Base-by-base conservation (phyloP, 2,797 vertebrate species). In the Sandelia bainsii region DNA sequence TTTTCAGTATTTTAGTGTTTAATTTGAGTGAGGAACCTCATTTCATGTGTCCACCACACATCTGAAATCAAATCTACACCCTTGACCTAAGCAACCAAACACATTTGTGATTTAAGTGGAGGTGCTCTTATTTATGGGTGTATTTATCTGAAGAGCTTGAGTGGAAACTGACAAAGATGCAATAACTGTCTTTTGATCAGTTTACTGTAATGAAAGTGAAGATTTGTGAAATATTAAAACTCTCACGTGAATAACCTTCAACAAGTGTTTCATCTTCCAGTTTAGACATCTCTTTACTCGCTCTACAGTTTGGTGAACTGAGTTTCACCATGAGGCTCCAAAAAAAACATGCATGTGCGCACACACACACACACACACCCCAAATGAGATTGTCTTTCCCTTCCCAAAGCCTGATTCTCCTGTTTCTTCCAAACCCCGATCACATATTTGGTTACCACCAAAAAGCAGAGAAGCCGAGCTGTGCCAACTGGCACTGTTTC, bases 371-470 rank as follows among this genome's bases (percentile, higher is more conserved):
- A 54, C 75, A 68, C 60, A 58, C 73, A 66, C 19, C 27, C 50
- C 1, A 5, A 74, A 80, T 45, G 49, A 48, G 74, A 89, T 87
- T 76, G 84, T 86, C 72, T 90, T 87, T 88, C 85, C 32, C 49
- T 70, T 53, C 63, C 52, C 45, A 74, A 87, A 83, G 79, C 49
- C 48, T 66, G 19, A 42, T 23, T 84, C 86, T 88, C 75, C 57
- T 69, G 32, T 91, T 90, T 84, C 87, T 69, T 68, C 6, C 22
- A 61, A 79, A 70, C 72, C 72, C 54, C 69, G 73, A 53, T 80
- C 71, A 81, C 85, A 87, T 89, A 65, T 46, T 20, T 52, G 69
- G 81, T 90, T 91, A 70, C 87, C 75, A 72, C 80, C 80, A 79
- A 85, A 88, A 86, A 68, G 64, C 58, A 65, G 37, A 6, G 1